Evolutionary conservation across 1,140 invertebrate species (phyloP).

Genomic region (Pseudomyrmex dendroicus): DNA sequence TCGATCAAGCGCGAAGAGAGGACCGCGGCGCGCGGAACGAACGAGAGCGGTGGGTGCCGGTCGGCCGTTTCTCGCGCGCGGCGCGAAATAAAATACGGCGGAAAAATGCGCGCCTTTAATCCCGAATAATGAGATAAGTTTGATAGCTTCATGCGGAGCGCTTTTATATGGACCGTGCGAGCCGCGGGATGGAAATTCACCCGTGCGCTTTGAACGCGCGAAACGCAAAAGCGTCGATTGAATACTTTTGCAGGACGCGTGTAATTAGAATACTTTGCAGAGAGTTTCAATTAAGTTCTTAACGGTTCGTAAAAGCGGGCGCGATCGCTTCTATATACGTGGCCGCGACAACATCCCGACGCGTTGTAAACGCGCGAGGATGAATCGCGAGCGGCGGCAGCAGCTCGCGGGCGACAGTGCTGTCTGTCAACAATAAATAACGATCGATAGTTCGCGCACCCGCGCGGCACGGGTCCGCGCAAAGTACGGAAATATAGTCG

Average conservation of each 20-base stretch:
- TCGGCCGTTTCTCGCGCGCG: too few relatives aligned
- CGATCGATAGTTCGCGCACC: slow-evolving; percentile 40
- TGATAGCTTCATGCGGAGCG: background rate
- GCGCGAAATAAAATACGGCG: slow-evolving; percentile 17
- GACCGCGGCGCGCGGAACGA: background rate
- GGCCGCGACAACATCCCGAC: background rate
- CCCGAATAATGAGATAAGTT: slow-evolving; percentile 21
- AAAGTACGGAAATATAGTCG: slow-evolving; percentile 56
- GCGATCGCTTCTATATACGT: background rate
- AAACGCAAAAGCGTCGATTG: slow-evolving; percentile 6
- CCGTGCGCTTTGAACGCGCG: background rate
- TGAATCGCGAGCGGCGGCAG: too few relatives aligned
- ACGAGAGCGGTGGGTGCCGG: too few relatives aligned
- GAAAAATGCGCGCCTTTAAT: background rate
- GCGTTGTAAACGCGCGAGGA: too few relatives aligned
- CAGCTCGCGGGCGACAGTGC: slow-evolving; percentile 33
- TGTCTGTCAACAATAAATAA: slow-evolving; percentile 59
- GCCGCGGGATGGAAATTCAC: slow-evolving; percentile 1
- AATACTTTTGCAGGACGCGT: background rate
- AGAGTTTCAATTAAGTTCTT: slow-evolving; percentile 48
- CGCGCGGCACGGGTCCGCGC: slow-evolving; percentile 7
- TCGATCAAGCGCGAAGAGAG: slow-evolving; percentile 37
- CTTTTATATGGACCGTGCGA: background rate
- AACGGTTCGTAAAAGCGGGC: slow-evolving; percentile 21
- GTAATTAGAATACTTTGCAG: slow-evolving; percentile 36